Conservation (phyloP, 2,888 invertebrate genomes). For the Orthosia cruda region DNA sequence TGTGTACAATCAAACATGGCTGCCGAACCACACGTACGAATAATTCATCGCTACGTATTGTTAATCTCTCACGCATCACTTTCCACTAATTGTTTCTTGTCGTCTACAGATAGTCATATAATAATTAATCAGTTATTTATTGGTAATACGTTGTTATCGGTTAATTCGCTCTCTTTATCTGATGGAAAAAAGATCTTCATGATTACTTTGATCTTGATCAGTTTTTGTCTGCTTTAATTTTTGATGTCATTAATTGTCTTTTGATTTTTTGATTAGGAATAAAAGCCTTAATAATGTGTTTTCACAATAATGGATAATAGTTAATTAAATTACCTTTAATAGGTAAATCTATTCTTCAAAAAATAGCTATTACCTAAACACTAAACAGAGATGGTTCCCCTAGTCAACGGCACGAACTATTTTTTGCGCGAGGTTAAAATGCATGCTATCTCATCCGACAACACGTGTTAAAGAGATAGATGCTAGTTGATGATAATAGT, state of each 20-base stretch:
- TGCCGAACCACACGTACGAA: constrained; percentile 56
- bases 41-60: constrained; percentile 67
- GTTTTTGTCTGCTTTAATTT: constrained; percentile 13
- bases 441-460: too few species aligned
- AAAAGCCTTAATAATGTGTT: not conserved
- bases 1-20: constrained; percentile 67
- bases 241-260: not conserved
- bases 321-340: not conserved
- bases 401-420: too few species aligned
- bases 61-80: constrained; percentile 70
- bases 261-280: not conserved
- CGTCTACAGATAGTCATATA: constrained; percentile 57
- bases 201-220: constrained; percentile 37
- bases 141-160: constrained; percentile 57
- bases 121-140: constrained; percentile 70
- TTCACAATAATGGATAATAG: not conserved
- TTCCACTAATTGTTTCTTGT: constrained; percentile 66
- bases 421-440: too few species aligned
- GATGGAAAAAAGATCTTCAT: constrained; percentile 31
- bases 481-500: too few species aligned
- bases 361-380: not conserved
- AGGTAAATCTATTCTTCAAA: not conserved
- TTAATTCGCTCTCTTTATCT: constrained; percentile 38
- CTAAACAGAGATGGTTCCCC: not conserved
- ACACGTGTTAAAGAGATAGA: too few species aligned